Evolutionary conservation across 1,140 invertebrate species (phyloP).

Genomic region (Schlechtendalia chinensis): DNA sequence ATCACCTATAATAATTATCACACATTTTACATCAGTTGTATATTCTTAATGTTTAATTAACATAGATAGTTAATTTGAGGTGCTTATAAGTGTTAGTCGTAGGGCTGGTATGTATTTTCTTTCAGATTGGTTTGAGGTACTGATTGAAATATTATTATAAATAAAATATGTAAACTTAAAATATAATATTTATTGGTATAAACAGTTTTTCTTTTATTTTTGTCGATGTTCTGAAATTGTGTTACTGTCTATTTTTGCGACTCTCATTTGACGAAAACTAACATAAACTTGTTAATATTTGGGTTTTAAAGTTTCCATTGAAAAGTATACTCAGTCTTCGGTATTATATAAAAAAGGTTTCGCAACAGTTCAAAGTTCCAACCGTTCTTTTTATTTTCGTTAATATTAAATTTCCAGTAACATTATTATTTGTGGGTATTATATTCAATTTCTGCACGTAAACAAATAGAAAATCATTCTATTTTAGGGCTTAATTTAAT

Average conservation of each 20-base stretch:
- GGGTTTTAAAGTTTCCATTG: background rate
- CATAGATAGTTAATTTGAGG: background rate
- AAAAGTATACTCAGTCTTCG: background rate
- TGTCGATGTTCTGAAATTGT: constrained; percentile 40
- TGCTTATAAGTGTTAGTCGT: background rate
- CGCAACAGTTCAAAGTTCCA: constrained; percentile 37
- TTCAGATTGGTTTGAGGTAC: background rate
- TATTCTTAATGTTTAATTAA: background rate
- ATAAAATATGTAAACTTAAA: background rate
- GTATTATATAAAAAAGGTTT: constrained; percentile 1
- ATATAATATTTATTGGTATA: background rate
- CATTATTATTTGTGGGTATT: background rate
- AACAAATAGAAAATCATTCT: background rate
- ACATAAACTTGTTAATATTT: background rate
- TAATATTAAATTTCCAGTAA: background rate
- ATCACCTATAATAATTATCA: too few species aligned
- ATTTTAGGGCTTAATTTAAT: background rate
- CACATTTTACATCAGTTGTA: too few species aligned
- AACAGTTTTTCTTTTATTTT: background rate
- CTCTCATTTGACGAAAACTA: constrained; percentile 29
- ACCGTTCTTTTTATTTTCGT: background rate
- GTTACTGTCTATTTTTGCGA: constrained; percentile 46
- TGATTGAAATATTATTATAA: background rate
- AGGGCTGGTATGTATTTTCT: constrained; percentile 20
- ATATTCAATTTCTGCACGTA: background rate